Evolutionary conservation across 2,888 invertebrate species (phyloP).

Genomic region (Fragum whitleyi): DNA sequence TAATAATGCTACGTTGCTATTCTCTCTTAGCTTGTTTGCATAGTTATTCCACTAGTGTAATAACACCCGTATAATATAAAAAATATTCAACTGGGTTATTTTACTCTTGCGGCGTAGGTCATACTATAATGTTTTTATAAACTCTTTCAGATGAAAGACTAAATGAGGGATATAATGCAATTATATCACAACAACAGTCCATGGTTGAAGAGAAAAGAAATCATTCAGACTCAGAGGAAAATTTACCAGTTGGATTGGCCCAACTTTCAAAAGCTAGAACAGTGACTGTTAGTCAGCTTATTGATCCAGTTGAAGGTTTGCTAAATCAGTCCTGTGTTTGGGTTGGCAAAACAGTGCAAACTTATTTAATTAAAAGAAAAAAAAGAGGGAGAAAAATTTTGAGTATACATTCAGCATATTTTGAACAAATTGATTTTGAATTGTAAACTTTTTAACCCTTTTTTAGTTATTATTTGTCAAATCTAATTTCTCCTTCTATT

Average conservation of each 20-base stretch:
- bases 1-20: too few relatives aligned
- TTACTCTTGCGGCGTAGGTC: too few relatives aligned
- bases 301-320: slow-evolving; percentile 61
- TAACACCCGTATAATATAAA: too few relatives aligned
- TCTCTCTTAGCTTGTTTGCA: too few relatives aligned
- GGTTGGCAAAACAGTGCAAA: neutral
- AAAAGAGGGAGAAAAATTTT: neutral
- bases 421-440: too few relatives aligned
- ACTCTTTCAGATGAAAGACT: neutral
- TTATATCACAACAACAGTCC: neutral
- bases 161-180: neutral
- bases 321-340: neutral
- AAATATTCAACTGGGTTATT: too few relatives aligned
- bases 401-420: neutral
- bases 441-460: too few relatives aligned
- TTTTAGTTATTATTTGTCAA: too few relatives aligned
- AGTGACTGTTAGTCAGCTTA: slow-evolving; percentile 50
- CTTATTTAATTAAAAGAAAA: neutral
- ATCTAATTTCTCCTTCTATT: too few relatives aligned
- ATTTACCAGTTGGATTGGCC: slow-evolving; percentile 43
- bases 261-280: slow-evolving; percentile 31
- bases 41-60: too few relatives aligned
- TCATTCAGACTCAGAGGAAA: neutral
- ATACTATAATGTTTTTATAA: too few relatives aligned
- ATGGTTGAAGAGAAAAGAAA: neutral